phyloP scores from a whole-genome alignment of 2,797 vertebrate genomes.

The Neosalanx taihuensis region DNA sequence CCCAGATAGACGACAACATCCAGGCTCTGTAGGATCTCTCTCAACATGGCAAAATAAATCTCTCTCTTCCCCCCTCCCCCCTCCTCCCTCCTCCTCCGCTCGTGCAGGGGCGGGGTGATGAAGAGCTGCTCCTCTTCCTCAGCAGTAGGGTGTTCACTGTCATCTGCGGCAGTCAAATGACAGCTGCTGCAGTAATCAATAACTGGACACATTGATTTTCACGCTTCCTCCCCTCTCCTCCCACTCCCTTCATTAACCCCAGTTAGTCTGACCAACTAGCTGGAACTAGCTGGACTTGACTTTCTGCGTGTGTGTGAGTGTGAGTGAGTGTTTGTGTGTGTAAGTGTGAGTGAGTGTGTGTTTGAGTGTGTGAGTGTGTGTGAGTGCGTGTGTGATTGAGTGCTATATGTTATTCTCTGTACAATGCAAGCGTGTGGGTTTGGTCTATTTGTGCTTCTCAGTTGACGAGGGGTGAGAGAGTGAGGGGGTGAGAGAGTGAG shows the following conservation, averaged over 20 bases:
- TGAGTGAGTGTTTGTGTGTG: conserved; percentile 7
- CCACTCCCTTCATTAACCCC: background rate
- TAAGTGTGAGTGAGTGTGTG: background rate
- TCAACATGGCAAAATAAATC: too few species aligned
- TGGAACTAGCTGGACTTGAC: background rate
- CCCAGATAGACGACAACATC: too few species aligned
- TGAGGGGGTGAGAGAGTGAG: background rate
- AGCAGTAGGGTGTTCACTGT: background rate
- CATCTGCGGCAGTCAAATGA: background rate
- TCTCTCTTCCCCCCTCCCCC: background rate
- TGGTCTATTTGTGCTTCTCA: too few species aligned
- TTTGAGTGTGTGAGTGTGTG: too few species aligned
- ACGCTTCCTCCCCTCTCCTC: background rate
- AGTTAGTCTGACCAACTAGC: background rate
- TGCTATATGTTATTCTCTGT: background rate
- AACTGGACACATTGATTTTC: background rate
- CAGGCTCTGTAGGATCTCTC: too few species aligned
- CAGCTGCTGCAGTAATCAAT: conserved; percentile 16
- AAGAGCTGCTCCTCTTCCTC: background rate
- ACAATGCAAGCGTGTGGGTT: background rate
- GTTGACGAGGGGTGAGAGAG: too few species aligned
- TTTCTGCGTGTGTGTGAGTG: background rate
- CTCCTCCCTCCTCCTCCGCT: background rate
- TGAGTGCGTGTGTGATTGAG: background rate
- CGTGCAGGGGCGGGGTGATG: background rate